Evolutionary conservation across 2,113 vertebrate genomes (phyloP).

Genomic region (Panthera uncia): DNA sequence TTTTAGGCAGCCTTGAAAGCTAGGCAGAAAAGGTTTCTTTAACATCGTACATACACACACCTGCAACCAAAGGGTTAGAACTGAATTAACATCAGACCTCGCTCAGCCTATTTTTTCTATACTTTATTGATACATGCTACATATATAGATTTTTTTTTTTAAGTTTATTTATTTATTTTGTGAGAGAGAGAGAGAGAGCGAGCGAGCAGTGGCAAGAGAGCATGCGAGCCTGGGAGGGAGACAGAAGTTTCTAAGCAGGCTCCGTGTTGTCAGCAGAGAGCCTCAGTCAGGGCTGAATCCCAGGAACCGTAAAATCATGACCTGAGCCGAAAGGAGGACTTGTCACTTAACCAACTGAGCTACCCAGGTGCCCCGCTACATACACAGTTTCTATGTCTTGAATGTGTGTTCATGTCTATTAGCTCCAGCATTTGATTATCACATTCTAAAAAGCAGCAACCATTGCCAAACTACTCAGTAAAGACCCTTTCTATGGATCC

Average conservation of each 20-base stretch:
- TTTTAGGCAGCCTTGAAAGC: background rate
- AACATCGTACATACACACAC: background rate
- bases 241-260: too few species aligned
- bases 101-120: background rate
- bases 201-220: too few species aligned
- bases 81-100: background rate
- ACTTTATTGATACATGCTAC: background rate
- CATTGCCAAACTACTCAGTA: background rate
- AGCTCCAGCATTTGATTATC: background rate
- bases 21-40: background rate
- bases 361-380: too few species aligned
- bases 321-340: too few species aligned
- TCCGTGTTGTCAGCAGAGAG: too few species aligned
- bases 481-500: background rate
- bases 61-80: background rate
- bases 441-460: background rate
- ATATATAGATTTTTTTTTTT: too few species aligned
- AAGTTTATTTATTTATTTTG: too few species aligned
- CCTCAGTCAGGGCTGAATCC: too few species aligned
- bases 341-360: too few species aligned
- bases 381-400: background rate
- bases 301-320: too few species aligned
- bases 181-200: too few species aligned
- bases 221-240: too few species aligned
- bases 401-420: background rate